Evolutionary conservation across 2,797 vertebrate species (phyloP).

Genomic region (Ispidina lecontei): DNA sequence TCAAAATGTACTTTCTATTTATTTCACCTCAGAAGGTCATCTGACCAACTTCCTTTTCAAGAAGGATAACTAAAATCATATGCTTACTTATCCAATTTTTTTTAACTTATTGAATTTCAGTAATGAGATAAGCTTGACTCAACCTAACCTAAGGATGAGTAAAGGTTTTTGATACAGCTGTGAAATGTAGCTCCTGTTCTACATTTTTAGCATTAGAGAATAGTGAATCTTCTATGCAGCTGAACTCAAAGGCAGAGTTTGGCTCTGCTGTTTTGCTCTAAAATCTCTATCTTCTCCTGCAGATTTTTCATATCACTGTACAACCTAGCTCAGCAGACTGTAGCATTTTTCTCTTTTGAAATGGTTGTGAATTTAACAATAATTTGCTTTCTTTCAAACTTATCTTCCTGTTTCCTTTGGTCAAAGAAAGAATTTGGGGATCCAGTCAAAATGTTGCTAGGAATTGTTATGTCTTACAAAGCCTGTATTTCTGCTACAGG

Average conservation of each 20-base stretch:
- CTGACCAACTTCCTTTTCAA: slow-evolving; percentile 33
- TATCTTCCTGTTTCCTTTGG: not conserved
- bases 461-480: not conserved
- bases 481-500: not conserved
- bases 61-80: slow-evolving; percentile 43
- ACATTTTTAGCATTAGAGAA: not conserved
- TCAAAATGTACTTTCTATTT: slow-evolving; percentile 59
- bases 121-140: not conserved
- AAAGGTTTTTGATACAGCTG: not conserved
- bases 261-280: not conserved
- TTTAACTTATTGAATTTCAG: slow-evolving; percentile 23
- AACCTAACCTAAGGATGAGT: not conserved
- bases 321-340: not conserved
- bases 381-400: not conserved
- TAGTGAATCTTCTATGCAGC: not conserved
- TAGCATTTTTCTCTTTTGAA: not conserved
- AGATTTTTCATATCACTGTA: not conserved
- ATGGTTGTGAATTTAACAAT: not conserved
- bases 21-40: not conserved
- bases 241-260: not conserved
- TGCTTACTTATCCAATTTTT: not conserved
- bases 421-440: not conserved
- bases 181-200: not conserved
- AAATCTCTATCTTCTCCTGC: not conserved
- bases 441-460: not conserved